Conservation (phyloP, 2,113 vertebrate genomes). For the Candoia aspera region DNA sequence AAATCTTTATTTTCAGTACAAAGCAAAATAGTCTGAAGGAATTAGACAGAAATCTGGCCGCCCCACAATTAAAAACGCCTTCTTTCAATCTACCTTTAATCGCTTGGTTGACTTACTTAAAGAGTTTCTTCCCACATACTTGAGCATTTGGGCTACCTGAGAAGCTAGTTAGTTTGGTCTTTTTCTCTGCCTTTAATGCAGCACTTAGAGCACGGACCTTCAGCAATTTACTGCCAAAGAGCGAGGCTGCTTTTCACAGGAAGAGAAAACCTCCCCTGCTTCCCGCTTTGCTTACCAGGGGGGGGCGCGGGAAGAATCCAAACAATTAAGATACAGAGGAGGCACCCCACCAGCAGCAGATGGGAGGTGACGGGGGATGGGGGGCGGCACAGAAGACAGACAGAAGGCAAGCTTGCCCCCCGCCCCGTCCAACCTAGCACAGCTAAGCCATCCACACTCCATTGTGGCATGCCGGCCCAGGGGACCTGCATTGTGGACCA, state of each 20-base stretch:
- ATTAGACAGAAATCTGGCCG: background rate
- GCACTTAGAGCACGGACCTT: background rate
- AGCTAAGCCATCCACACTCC: background rate
- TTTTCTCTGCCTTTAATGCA: background rate
- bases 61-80: background rate
- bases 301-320: background rate
- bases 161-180: too few species aligned
- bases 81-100: background rate
- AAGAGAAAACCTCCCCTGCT: background rate
- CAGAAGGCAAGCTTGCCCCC: constrained; percentile 6
- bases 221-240: background rate
- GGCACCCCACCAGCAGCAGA: constrained; percentile 20
- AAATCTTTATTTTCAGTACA: too few species aligned
- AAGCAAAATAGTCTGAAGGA: background rate
- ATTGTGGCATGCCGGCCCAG: background rate
- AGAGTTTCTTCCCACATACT: background rate
- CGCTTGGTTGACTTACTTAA: background rate
- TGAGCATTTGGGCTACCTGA: background rate
- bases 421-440: background rate
- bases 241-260: background rate
- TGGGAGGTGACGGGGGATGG: constrained; percentile 20
- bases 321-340: background rate
- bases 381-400: background rate
- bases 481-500: background rate
- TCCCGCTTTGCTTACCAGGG: background rate